phyloP scores from a whole-genome alignment of 2,113 vertebrate genomes.

The Anas platyrhynchos region DNA sequence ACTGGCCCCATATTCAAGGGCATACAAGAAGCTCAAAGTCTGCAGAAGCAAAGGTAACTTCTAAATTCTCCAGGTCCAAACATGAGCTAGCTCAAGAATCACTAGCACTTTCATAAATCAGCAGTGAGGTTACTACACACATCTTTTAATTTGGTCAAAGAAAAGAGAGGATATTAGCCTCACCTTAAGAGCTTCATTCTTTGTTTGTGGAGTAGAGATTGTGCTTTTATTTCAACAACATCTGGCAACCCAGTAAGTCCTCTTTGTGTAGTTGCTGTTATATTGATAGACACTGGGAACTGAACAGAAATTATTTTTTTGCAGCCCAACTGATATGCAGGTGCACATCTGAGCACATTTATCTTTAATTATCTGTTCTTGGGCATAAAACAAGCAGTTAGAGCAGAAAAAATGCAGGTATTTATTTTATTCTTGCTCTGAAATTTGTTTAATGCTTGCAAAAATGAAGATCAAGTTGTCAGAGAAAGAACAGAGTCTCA shows the following conservation, averaged over 20 bases:
- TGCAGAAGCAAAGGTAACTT: neutral
- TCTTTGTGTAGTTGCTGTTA: neutral
- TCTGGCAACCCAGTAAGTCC: neutral
- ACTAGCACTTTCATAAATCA: neutral
- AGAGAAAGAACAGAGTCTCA: neutral
- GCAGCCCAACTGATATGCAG: constrained; percentile 32
- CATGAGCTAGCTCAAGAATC: neutral
- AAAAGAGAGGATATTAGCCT: neutral
- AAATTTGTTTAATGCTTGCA: neutral
- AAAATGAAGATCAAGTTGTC: neutral
- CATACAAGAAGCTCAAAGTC: neutral
- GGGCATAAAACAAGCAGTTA: neutral
- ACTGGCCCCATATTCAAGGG: neutral
- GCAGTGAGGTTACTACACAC: neutral
- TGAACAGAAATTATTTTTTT: constrained; percentile 19
- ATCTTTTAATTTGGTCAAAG: neutral
- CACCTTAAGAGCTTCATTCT: neutral
- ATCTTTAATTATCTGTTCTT: constrained; percentile 34
- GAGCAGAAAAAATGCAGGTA: neutral
- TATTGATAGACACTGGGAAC: neutral
- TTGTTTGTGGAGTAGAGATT: neutral
- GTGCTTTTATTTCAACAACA: neutral
- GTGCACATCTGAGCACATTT: constrained; percentile 45
- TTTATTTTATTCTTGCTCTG: neutral
- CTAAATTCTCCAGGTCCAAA: neutral